Percentiles rank a stretch among this genome's conserved stretches.
Conservation (phyloP, 1,140 invertebrate genomes). For the Globodera rostochiensis region DNA sequence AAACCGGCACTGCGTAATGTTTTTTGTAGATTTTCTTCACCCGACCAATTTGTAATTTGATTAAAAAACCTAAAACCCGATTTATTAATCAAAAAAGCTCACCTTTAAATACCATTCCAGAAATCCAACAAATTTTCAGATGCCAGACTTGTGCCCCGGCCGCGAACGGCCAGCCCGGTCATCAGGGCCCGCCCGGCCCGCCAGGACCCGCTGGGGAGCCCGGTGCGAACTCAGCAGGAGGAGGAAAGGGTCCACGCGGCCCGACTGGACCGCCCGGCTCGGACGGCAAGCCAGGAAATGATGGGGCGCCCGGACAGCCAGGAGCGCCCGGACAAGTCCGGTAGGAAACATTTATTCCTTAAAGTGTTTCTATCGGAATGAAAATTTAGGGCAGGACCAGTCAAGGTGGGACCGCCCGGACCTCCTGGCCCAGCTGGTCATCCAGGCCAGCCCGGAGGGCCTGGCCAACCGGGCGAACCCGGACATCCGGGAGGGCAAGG, state of each 20-base stretch:
- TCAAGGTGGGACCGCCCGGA: conserved; percentile 18
- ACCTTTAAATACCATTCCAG: neutral
- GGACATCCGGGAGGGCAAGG: conserved; percentile 36
- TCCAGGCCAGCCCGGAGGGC: conserved; percentile 35
- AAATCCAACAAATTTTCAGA: neutral
- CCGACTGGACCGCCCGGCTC: conserved; percentile 40
- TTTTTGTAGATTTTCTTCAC: too few relatives aligned
- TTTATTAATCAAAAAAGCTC: too few relatives aligned
- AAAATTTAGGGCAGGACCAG: neutral
- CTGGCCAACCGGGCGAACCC: conserved; percentile 29
- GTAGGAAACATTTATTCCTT: neutral
- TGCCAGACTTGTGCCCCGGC: conserved; percentile 22
- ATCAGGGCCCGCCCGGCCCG: conserved; percentile 44
- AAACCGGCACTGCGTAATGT: conserved; percentile 16
- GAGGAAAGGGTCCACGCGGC: conserved; percentile 43
- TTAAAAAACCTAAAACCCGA: too few relatives aligned
- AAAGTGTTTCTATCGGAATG: neutral
- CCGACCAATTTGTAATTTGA: too few relatives aligned
- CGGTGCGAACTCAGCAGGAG: conserved; percentile 1
- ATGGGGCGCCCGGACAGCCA: conserved; percentile 30
- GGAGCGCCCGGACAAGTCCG: conserved; percentile 20
- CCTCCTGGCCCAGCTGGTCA: conserved; percentile 21
- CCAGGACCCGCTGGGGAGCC: conserved; percentile 33
- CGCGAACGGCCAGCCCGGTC: conserved; percentile 25
- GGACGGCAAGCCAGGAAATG: conserved; percentile 19